Evolutionary conservation across 2,888 invertebrate genomes (phyloP).

Genomic region (Melanchra persicariae): DNA sequence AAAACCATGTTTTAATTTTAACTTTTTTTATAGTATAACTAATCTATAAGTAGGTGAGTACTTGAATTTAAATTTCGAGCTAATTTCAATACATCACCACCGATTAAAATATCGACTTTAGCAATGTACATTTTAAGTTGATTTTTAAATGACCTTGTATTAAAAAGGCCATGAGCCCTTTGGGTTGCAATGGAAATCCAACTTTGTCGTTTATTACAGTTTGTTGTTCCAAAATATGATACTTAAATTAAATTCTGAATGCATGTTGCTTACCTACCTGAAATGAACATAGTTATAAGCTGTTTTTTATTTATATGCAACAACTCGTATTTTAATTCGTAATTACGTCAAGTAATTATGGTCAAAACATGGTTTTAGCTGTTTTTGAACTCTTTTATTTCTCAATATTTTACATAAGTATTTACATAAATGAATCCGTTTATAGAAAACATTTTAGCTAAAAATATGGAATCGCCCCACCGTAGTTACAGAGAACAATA

Average conservation of each 20-base stretch:
- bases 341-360: not conserved
- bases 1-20: constrained; percentile 54
- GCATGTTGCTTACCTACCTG: not conserved
- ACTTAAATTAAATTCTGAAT: not conserved
- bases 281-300: not conserved
- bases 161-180: not conserved
- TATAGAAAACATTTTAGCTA: constrained; percentile 40
- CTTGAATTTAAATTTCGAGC: no score
- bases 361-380: constrained; percentile 58
- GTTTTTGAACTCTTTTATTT: constrained; percentile 14
- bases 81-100: no score
- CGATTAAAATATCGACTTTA: not conserved
- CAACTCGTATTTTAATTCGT: not conserved
- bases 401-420: constrained; percentile 17
- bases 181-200: not conserved
- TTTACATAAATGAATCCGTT: constrained; percentile 22
- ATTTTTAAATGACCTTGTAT: no score
- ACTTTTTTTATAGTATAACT: not conserved
- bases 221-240: not conserved
- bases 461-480: constrained; percentile 5
- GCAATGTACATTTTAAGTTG: not conserved
- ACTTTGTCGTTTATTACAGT: not conserved
- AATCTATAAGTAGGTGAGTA: not conserved
- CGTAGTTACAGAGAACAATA: not conserved
- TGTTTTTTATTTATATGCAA: not conserved